Conservation (phyloP, 2,888 invertebrate species). For the Liodrosophila aerea region DNA sequence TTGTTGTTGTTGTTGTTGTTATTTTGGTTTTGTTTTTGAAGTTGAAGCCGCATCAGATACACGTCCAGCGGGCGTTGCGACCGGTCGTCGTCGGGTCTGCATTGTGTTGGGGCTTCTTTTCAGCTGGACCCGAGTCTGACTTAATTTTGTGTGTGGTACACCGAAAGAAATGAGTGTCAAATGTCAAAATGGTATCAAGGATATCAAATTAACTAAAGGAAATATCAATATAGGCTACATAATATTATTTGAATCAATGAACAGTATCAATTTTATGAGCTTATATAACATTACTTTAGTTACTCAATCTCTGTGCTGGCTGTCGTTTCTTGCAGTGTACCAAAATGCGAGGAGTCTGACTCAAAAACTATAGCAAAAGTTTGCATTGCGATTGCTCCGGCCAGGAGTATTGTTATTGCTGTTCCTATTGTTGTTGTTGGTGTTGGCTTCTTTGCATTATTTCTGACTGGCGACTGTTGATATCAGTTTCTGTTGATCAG, state of each 20-base stretch:
- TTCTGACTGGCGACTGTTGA: conserved; percentile 41
- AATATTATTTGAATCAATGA: too few species aligned
- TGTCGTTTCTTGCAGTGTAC: too few species aligned
- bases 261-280: too few species aligned
- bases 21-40: conserved; percentile 23
- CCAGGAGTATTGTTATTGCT: conserved; percentile 55
- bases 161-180: conserved; percentile 10
- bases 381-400: neutral
- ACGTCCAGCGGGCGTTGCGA: conserved; percentile 76
- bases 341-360: conserved; percentile 14
- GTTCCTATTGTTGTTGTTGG: conserved; percentile 26
- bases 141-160: conserved; percentile 62
- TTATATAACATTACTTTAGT: too few species aligned
- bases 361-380: conserved; percentile 55
- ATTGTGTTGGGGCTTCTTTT: conserved; percentile 51
- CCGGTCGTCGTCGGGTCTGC: conserved; percentile 64
- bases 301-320: too few species aligned
- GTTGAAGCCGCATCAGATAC: conserved; percentile 71
- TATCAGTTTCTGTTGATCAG: conserved; percentile 76
- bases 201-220: too few species aligned
- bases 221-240: too few species aligned
- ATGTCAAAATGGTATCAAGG: too few species aligned
- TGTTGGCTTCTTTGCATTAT: conserved; percentile 70
- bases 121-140: conserved; percentile 42
- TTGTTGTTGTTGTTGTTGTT: conserved; percentile 2